Evolutionary conservation across 2,113 vertebrate species (phyloP).

Genomic region (Tympanuchus pallidicinctus): DNA sequence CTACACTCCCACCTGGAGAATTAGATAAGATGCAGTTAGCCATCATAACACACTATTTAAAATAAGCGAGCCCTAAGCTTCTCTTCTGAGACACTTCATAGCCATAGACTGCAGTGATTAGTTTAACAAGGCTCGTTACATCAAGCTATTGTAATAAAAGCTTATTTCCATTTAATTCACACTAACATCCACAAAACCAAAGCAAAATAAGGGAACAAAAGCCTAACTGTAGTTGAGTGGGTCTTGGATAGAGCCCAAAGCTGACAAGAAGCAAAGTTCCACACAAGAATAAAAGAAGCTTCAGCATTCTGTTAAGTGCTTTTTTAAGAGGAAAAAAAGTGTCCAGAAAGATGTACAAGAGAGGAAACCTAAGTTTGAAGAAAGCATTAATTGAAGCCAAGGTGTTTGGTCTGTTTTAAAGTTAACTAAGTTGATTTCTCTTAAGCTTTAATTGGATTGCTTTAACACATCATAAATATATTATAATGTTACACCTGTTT

Average conservation of each 20-base stretch:
- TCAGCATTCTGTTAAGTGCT: neutral
- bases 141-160: neutral
- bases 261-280: neutral
- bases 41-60: neutral
- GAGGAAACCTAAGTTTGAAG: neutral
- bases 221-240: neutral
- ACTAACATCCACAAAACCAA: neutral
- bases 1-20: neutral
- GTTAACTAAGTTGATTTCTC: neutral
- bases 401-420: neutral
- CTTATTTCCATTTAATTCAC: neutral
- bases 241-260: neutral
- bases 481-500: neutral
- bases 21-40: neutral
- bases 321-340: neutral
- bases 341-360: neutral
- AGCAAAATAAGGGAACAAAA: conserved; percentile 40
- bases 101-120: neutral
- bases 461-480: neutral
- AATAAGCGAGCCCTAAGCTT: neutral
- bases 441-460: neutral
- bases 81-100: neutral
- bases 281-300: neutral
- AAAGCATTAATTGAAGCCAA: neutral
- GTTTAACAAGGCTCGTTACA: neutral